A percentile compares a stretch with the other conserved stretches of the same genome.
phyloP scores from a whole-genome alignment of 2,113 vertebrate species.

The Archilochus colubris region DNA sequence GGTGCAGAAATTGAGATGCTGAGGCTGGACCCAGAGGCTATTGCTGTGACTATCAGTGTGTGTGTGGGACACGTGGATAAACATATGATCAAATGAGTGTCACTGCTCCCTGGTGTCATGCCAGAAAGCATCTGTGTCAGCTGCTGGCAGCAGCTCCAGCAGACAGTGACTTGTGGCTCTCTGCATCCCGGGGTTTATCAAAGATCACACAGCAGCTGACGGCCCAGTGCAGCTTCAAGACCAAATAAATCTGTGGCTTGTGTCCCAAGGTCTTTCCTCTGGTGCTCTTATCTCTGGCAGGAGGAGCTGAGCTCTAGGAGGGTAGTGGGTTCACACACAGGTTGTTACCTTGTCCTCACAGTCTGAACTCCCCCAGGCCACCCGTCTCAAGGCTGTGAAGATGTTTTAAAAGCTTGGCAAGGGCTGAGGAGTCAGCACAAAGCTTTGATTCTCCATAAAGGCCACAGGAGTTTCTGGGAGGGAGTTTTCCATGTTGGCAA shows the following conservation, averaged over 20 bases:
- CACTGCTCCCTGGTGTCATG: constrained; percentile 16
- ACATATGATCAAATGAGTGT: constrained; percentile 36
- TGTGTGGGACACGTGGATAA: constrained; percentile 17
- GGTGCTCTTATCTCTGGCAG: not conserved
- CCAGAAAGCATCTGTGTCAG: constrained; percentile 63
- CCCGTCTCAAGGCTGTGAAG: fast-evolving
- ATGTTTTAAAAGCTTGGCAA: fast-evolving
- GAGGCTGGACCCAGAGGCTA: constrained; percentile 37
- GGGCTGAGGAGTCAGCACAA: not conserved
- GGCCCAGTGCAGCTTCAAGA: not conserved
- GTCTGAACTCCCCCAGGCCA: fast-evolving
- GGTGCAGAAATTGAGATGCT: not conserved
- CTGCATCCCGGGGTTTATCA: not conserved
- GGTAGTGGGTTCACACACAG: fast-evolving
- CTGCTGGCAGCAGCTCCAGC: constrained; percentile 23
- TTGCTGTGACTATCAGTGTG: not conserved
- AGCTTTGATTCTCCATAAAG: fast-evolving
- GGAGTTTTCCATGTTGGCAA: not conserved
- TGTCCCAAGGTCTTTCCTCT: constrained; percentile 16
- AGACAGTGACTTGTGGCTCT: not conserved
- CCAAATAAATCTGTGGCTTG: constrained; percentile 34
- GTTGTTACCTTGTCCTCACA: not conserved
- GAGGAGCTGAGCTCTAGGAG: not conserved
- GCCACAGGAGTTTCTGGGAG: not conserved
- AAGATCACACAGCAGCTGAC: constrained; percentile 13